Evolutionary conservation across 2,113 vertebrate species (phyloP), one percentile per base, ranked within the genome.

Genomic region (Hystrix cristata): DNA sequence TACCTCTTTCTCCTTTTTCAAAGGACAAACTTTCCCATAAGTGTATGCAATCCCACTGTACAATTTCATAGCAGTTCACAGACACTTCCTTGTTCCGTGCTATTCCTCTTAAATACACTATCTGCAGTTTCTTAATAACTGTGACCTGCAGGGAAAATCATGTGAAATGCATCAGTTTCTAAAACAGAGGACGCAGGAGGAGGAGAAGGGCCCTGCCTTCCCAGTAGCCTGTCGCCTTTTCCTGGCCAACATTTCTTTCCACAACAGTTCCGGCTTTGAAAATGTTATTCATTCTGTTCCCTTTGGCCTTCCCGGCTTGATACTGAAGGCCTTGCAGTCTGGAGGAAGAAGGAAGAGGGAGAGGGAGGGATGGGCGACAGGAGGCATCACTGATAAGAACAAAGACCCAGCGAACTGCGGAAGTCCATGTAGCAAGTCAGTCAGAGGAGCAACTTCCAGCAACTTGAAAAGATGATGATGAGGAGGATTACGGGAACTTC

Each of bases 381-480:
- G 94, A 96, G 94, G 67, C 60, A 92, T 93, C 82, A 0, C 90
- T 95, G 97, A 97, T 95, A 98, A 98, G 97, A 95, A 95, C 94
- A 95, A 97, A 96, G 72, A 3, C 71, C 83, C 55, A 5, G 78
- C 48, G 9, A 85, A 92, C 93, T 96, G 97, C 95, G 90, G 97
- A 98, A 98, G 92, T 64, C 83, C 69, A 0, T 11, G 71, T 34
- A 69, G 34, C 64, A 7, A 3, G 27, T 81, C 1, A 3, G 84
- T 64, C 38, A 79, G 96, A 71, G 90, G 60, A 85, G 21, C 31
- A 60, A 71, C 96, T 98, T 96, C 96, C 96, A 96, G 95, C 96
- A 95, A 96, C 94, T 91, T 88, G 79, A 97, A 97, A 96, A 95
- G 96, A 62, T 53, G 18, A 86, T 80, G 48, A 53, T 1, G 34